Evolutionary conservation across 1,140 invertebrate genomes (phyloP).

Genomic region (Pseudomyrmex cubaensis): DNA sequence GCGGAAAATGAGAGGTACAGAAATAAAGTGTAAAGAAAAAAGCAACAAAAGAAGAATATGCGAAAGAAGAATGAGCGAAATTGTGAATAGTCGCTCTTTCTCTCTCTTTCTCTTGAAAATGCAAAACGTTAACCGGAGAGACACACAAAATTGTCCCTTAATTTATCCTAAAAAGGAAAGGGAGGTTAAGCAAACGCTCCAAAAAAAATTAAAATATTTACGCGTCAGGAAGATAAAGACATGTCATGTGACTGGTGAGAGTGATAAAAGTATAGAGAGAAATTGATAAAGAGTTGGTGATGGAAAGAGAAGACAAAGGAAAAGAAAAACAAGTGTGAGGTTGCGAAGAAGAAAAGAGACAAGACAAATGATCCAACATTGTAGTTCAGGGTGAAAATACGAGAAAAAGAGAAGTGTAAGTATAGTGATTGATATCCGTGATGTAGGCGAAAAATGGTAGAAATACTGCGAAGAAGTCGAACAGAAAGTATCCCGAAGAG

Average conservation of each 20-base stretch:
- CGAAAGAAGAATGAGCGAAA: not conserved
- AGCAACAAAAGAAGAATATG: not conserved
- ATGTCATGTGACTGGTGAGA: not conserved
- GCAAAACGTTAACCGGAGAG: not conserved
- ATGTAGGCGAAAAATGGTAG: not conserved
- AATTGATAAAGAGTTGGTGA: conserved; percentile 5
- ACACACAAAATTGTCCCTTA: not conserved
- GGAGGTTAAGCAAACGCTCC: not conserved
- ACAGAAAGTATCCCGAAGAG: conserved; percentile 16
- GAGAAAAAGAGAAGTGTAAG: not conserved
- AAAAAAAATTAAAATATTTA: conserved; percentile 6
- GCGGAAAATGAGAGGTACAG: not conserved
- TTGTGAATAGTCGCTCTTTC: not conserved
- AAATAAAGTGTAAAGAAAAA: not conserved
- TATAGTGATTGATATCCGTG: conserved; percentile 39
- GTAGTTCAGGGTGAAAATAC: conserved; percentile 11
- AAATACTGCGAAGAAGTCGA: conserved; percentile 22
- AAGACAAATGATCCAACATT: conserved; percentile 35
- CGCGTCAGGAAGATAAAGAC: not conserved
- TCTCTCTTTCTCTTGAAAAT: not conserved
- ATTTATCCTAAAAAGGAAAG: not conserved
- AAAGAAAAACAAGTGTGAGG: not conserved
- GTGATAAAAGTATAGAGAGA: not conserved
- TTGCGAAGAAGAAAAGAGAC: not conserved
- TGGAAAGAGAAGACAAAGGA: not conserved